Evolutionary conservation across 1,140 invertebrate genomes (phyloP), one percentile per base, ranked within the genome.

Genomic region (Meloidogyne floridensis): DNA sequence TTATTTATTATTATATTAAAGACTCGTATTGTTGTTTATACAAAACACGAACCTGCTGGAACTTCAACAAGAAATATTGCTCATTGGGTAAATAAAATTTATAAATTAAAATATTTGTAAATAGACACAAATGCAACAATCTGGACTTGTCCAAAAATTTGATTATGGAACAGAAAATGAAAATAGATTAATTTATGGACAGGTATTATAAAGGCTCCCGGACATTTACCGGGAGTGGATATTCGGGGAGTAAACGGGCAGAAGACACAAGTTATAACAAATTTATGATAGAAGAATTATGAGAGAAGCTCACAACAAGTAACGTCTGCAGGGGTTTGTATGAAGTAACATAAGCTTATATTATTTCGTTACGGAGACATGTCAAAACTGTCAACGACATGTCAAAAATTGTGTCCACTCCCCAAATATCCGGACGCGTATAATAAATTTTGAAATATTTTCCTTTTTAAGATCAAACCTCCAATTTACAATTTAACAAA

Each of bases 401-500:
- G 32, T 32, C 32, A 32, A 32, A 32, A 32, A 32, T 32, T 32
- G 32, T 32, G 32, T 32, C 32, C 32, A 32, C 32, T 32, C 32
- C 32, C 32, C 32, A 32, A 32, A 32, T 32, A 32, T 32, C 1
- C 32, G 32, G 32, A 32, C 32, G 2, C 32, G 32, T 32, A 43
- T 9, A 18, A 18, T 32, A n/a, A 43, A 7, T 43, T n/a, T 54
- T 53, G 81, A 42, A n/a, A 74, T 56, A 53, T 77, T 54, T 72
- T 74, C 72, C 42, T 84, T 42, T 80, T 71, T 42, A 83, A 86
- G 81, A 65, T 75, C 5, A 81, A 59, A 7, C 88, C 87, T n/a
- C 87, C 87, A 69, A 76, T 84, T 15, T 89, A 89, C 72, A 85
- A 89, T 75, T 70, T 89, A 20, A 80, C 77, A 11, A 71, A 79